phyloP scores from a whole-genome alignment of 1,140 invertebrate species.

The Zaprionus camerounensis region DNA sequence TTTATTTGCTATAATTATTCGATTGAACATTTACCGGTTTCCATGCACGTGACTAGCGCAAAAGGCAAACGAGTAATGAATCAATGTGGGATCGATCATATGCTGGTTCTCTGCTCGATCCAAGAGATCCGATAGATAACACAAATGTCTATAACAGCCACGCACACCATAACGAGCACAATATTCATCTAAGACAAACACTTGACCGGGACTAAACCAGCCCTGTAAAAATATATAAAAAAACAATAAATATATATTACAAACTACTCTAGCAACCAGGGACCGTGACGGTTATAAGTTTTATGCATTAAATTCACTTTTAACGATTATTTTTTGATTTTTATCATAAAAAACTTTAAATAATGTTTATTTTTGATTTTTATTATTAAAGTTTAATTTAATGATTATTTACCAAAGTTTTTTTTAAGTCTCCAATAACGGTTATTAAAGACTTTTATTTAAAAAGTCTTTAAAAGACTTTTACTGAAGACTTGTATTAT shows the following conservation, averaged over 20 bases:
- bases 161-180: constrained; percentile 98
- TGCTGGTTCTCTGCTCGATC: constrained; percentile 96
- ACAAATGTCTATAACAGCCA: constrained; percentile 98
- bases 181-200: constrained; percentile 99
- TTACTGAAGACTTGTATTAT: too few relatives aligned
- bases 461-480: too few relatives aligned
- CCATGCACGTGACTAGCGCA: constrained; percentile 99
- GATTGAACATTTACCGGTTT: constrained; percentile 85
- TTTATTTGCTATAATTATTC: background rate
- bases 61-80: constrained; percentile 99
- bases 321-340: too few relatives aligned
- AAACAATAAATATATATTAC: background rate
- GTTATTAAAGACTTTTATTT: too few relatives aligned
- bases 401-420: too few relatives aligned
- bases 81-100: constrained; percentile 98
- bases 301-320: too few relatives aligned
- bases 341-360: too few relatives aligned
- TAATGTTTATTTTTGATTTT: too few relatives aligned
- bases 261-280: background rate
- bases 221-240: constrained; percentile 87
- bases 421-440: too few relatives aligned
- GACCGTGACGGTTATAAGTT: too few relatives aligned
- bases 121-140: constrained; percentile 97
- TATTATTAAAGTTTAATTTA: too few relatives aligned
- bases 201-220: constrained; percentile 99